Conservation (phyloP, 2,888 invertebrate genomes). For the Orchestes rusci region DNA sequence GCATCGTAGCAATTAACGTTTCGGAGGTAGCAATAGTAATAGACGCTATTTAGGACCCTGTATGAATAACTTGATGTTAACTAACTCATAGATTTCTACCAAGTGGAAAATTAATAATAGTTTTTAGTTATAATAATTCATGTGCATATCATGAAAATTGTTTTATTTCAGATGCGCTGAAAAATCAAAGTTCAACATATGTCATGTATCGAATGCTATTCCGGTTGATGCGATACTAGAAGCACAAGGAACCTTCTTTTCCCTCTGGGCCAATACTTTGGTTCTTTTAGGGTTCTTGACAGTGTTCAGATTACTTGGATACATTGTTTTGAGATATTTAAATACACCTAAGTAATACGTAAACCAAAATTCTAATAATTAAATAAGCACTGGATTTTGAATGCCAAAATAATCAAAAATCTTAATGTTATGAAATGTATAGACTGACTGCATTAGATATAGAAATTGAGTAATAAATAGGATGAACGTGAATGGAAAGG, state of each 20-base stretch:
- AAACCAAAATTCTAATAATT: conserved; percentile 20
- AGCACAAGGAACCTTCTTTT: conserved; percentile 56
- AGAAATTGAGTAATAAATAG: too few relatives aligned
- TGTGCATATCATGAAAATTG: too few relatives aligned
- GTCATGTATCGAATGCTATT: conserved; percentile 54
- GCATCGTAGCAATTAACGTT: too few relatives aligned
- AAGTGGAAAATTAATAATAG: too few relatives aligned
- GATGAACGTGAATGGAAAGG: too few relatives aligned
- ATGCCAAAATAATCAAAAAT: conserved; percentile 21
- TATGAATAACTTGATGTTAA: too few relatives aligned
- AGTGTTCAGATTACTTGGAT: conserved; percentile 64
- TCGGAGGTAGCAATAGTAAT: too few relatives aligned
- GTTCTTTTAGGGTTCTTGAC: conserved; percentile 63
- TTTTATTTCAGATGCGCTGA: conserved; percentile 52
- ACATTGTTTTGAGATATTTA: conserved; percentile 64
- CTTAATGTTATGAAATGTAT: conserved; percentile 18
- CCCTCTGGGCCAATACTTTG: conserved; percentile 67
- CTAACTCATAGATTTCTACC: not conserved
- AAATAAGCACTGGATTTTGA: conserved; percentile 21
- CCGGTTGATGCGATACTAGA: conserved; percentile 60
- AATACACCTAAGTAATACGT: conserved; percentile 55
- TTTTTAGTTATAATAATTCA: too few relatives aligned
- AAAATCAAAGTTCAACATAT: conserved; percentile 59
- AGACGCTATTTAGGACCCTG: too few relatives aligned
- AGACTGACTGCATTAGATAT: conserved; percentile 21